These are phyloP conservation scores for Arenaria interpres DNA, from an alignment of 2,113 vertebrate genomes.

Conservation along the genomic window DNA sequence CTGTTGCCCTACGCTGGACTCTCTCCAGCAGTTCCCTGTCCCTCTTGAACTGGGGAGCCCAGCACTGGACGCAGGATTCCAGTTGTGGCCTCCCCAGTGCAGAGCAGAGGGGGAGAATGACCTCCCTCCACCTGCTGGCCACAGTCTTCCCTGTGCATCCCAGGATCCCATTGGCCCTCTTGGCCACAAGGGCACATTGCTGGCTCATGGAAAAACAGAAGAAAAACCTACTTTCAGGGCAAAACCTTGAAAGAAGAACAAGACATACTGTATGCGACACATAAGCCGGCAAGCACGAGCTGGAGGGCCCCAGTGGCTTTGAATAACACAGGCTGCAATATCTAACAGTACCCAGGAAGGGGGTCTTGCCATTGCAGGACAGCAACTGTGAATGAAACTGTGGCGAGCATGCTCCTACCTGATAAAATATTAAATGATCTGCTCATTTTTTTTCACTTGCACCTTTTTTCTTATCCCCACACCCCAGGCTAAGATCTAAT, in stretches of 20 bases:
- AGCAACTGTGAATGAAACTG: not conserved
- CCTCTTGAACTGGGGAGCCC: too few relatives aligned
- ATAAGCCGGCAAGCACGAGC: not conserved
- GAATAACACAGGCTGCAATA: not conserved
- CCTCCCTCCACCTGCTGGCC: too few relatives aligned
- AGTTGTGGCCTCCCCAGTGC: too few relatives aligned
- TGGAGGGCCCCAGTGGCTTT: not conserved
- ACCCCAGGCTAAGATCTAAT: not conserved
- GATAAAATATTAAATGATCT: not conserved
- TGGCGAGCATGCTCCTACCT: not conserved
- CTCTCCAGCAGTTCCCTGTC: too few relatives aligned
- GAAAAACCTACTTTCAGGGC: not conserved
- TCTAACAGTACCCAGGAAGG: not conserved
- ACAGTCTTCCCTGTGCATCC: too few relatives aligned
- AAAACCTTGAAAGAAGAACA: not conserved
- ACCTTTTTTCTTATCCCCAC: not conserved
- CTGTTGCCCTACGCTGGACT: too few relatives aligned
- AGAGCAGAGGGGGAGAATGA: too few relatives aligned
- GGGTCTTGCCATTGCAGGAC: not conserved
- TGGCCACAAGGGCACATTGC: too few relatives aligned
- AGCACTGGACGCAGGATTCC: too few relatives aligned
- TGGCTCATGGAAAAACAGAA: not conserved
- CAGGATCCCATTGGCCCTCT: too few relatives aligned
- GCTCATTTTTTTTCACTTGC: not conserved
- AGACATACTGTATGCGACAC: not conserved